Evolutionary conservation across 2,888 invertebrate species (phyloP).

Genomic region (Chloroclystis v-ata): DNA sequence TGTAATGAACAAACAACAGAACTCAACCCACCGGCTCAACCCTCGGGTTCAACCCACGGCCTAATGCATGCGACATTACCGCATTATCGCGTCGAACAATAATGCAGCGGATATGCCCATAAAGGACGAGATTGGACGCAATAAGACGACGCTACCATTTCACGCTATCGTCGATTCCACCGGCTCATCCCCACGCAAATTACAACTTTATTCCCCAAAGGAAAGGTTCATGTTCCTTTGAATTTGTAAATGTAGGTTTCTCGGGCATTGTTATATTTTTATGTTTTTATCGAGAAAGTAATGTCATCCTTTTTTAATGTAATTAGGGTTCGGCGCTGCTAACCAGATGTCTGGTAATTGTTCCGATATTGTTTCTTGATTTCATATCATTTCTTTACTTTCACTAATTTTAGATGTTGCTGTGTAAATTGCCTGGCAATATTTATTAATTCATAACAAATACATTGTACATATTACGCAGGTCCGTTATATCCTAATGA

Average conservation of each 20-base stretch:
- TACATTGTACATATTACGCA: too few species aligned
- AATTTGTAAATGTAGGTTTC: not conserved
- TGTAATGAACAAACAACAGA: not conserved
- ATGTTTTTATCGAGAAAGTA: conserved; percentile 4
- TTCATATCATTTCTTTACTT: too few species aligned
- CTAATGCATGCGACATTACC: not conserved
- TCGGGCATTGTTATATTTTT: not conserved
- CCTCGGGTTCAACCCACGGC: not conserved
- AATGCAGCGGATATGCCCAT: conserved; percentile 19
- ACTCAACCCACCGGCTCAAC: not conserved
- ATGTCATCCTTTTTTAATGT: conserved; percentile 1
- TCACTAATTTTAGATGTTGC: too few species aligned
- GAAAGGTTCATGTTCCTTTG: conserved; percentile 4
- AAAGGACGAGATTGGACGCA: conserved; percentile 35
- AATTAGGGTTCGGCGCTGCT: not conserved
- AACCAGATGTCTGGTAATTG: not conserved
- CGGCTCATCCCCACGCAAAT: conserved; percentile 28
- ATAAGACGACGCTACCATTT: conserved; percentile 36
- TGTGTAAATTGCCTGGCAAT: too few species aligned
- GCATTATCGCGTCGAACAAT: conserved; percentile 13
- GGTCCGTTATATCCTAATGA: too few species aligned
- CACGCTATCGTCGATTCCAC: conserved; percentile 32
- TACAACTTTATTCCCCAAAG: conserved; percentile 1
- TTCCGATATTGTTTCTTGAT: not conserved
- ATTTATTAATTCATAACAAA: too few species aligned